Evolutionary conservation across 1,140 invertebrate species (phyloP).

Genomic region (Patella vulgata): DNA sequence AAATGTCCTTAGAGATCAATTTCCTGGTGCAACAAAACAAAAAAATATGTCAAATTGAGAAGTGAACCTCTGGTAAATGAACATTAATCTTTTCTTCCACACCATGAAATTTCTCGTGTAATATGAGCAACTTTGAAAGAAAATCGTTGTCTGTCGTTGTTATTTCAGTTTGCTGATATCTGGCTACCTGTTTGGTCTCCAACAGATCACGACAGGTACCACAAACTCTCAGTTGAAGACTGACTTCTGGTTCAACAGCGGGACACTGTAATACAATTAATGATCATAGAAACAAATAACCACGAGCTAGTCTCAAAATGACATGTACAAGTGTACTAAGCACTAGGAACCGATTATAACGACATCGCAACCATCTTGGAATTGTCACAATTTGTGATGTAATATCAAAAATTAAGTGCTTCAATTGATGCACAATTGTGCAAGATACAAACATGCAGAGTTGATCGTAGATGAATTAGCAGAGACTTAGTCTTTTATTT

Average conservation of each 20-base stretch:
- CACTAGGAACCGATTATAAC: not conserved
- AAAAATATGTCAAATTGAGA: too few species aligned
- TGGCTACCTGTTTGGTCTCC: slow-evolving; percentile 32
- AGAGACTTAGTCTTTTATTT: too few species aligned
- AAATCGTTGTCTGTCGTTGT: slow-evolving; percentile 14
- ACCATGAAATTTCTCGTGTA: slow-evolving; percentile 17
- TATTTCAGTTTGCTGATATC: slow-evolving; percentile 18
- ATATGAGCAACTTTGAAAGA: slow-evolving; percentile 15
- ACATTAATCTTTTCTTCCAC: slow-evolving; percentile 24
- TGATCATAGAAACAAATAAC: too few species aligned
- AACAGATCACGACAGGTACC: slow-evolving; percentile 37
- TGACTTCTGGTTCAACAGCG: slow-evolving; percentile 51
- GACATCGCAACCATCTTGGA: not conserved
- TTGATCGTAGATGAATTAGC: too few species aligned
- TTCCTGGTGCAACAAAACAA: too few species aligned
- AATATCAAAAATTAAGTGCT: not conserved
- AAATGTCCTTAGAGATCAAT: too few species aligned
- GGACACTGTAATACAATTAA: slow-evolving; percentile 49
- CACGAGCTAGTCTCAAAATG: too few species aligned
- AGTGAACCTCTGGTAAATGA: slow-evolving; percentile 39
- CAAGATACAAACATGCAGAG: too few species aligned
- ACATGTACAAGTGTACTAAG: not conserved
- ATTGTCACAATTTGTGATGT: not conserved
- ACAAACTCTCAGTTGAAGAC: slow-evolving; percentile 50
- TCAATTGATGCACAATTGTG: too few species aligned